Percentiles rank a stretch among this genome's conserved stretches.
These are phyloP conservation scores for Solea solea DNA, from an alignment of 2,113 vertebrate genomes.

Conservation along the genomic window DNA sequence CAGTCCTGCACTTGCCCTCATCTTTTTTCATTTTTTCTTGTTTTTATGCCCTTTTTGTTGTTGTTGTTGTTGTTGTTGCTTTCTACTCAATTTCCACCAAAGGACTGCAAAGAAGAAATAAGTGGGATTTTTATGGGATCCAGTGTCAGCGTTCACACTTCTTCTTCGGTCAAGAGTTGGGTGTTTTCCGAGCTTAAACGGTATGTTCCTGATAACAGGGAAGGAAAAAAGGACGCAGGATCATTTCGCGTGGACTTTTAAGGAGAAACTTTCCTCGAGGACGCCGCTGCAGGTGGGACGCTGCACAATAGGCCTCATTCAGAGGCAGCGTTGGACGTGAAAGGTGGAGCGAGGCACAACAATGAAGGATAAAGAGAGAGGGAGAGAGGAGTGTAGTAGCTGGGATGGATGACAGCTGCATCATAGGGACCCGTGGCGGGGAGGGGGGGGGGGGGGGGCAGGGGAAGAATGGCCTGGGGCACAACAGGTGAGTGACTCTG, in stretches of 20 bases:
- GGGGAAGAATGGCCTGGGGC: constrained; percentile 50
- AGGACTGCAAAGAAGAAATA: constrained; percentile 35
- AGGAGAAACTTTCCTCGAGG: constrained; percentile 39
- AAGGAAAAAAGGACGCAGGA: not conserved
- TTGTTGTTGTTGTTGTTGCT: constrained; percentile 18
- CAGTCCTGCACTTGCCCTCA: not conserved
- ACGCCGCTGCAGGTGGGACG: constrained; percentile 25
- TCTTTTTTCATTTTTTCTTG: constrained; percentile 35
- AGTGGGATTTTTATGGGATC: constrained; percentile 36
- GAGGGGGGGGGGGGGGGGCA: not conserved
- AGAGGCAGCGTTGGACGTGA: constrained; percentile 39
- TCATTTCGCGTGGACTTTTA: not conserved
- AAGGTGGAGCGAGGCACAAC: constrained; percentile 44
- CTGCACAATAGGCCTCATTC: constrained; percentile 65
- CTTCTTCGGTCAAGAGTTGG: not conserved
- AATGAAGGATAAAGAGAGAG: constrained; percentile 27
- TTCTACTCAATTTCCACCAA: constrained; percentile 13
- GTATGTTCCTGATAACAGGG: not conserved
- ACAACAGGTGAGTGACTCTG: constrained; percentile 78
- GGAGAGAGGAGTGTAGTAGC: constrained; percentile 18
- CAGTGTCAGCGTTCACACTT: not conserved
- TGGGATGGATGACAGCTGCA: constrained; percentile 69
- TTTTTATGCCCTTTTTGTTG: constrained; percentile 22
- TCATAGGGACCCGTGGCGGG: constrained; percentile 57
- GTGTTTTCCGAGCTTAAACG: not conserved